These are phyloP conservation scores for Laspeyria flexula DNA, from an alignment of 2,888 invertebrate species.

Conservation along the genomic window DNA sequence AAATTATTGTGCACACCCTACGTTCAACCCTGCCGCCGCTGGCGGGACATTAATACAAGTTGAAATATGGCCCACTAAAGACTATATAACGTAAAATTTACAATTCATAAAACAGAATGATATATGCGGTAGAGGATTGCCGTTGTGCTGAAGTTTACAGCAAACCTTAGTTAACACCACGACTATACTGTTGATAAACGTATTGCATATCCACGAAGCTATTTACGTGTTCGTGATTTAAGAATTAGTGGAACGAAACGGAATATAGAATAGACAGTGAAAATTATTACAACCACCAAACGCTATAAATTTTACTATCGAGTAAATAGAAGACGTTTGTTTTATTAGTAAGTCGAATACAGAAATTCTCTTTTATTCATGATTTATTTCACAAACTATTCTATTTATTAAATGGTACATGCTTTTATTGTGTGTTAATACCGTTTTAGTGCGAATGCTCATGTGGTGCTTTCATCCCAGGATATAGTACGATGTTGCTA, in stretches of 20 bases:
- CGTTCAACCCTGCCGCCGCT: slow-evolving; percentile 64
- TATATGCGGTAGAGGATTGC: slow-evolving; percentile 70
- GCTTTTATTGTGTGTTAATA: too few species aligned
- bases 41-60: slow-evolving; percentile 73
- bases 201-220: slow-evolving; percentile 18
- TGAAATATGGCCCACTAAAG: slow-evolving; percentile 83
- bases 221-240: slow-evolving; percentile 13
- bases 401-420: too few species aligned
- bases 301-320: neutral
- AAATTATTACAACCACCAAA: neutral
- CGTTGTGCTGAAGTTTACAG: slow-evolving; percentile 49
- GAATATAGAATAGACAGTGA: neutral
- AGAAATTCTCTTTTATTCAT: neutral
- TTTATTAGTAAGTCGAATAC: neutral
- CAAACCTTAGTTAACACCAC: slow-evolving; percentile 34
- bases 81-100: slow-evolving; percentile 84
- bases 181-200: slow-evolving; percentile 35
- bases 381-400: neutral
- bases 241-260: slow-evolving; percentile 1
- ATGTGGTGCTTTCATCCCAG: too few species aligned
- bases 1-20: slow-evolving; percentile 30
- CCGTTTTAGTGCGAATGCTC: too few species aligned
- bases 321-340: neutral
- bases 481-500: too few species aligned
- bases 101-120: slow-evolving; percentile 84